These are phyloP conservation scores for Selenia dentaria DNA, from an alignment of 2,888 invertebrate species.

Conservation along the genomic window DNA sequence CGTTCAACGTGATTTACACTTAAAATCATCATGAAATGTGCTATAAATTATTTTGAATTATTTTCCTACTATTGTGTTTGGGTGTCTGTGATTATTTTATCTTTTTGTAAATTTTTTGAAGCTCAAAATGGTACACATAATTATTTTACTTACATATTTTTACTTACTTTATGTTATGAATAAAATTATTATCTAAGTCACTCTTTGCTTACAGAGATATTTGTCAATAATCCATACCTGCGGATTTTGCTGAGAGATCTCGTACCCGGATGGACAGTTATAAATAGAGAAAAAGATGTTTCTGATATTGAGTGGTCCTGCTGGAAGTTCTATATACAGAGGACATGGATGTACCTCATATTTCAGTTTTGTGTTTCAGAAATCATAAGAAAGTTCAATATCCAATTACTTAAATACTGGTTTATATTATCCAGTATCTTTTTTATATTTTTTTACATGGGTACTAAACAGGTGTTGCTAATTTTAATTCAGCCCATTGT, in stretches of 20 bases:
- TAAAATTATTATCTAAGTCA: background rate
- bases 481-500: constrained; percentile 83
- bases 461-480: constrained; percentile 75
- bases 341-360: constrained; percentile 81
- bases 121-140: constrained; percentile 75
- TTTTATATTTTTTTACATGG: constrained; percentile 76
- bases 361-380: constrained; percentile 83
- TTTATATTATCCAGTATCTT: constrained; percentile 76
- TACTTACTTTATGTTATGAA: too few relatives aligned
- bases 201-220: constrained; percentile 68
- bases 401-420: constrained; percentile 75
- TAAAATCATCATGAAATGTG: constrained; percentile 59
- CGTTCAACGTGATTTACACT: too few relatives aligned
- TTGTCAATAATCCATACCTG: constrained; percentile 45
- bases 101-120: constrained; percentile 79
- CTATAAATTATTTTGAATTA: constrained; percentile 60
- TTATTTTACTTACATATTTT: too few relatives aligned
- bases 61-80: constrained; percentile 78
- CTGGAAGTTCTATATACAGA: constrained; percentile 82
- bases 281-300: constrained; percentile 85
- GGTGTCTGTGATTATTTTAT: constrained; percentile 79
- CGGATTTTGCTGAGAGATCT: constrained; percentile 71
- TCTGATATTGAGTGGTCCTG: constrained; percentile 90
- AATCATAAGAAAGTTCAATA: constrained; percentile 57
- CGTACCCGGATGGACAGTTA: constrained; percentile 81